Evolutionary conservation across 2,888 invertebrate genomes (phyloP).

Genomic region (Thyatira batis): DNA sequence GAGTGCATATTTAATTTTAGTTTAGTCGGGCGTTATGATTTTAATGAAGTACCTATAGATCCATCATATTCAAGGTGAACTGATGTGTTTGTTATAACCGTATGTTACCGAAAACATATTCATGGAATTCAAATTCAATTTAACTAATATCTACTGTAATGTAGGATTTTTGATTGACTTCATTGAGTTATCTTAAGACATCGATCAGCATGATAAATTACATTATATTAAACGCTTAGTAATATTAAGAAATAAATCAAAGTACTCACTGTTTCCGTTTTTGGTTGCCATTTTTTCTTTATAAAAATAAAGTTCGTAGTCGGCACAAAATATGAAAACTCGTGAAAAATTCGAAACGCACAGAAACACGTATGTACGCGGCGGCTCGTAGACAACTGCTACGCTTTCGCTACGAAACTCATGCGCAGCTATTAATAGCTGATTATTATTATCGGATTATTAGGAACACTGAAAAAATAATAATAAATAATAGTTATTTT

Average conservation of each 20-base stretch:
- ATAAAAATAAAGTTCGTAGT: conserved; percentile 18
- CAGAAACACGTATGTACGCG: conserved; percentile 14
- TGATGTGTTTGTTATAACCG: too few species aligned
- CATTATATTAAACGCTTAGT: neutral
- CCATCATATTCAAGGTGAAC: too few species aligned
- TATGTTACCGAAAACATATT: too few species aligned
- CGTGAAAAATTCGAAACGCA: conserved; percentile 10
- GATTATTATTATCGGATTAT: conserved; percentile 46
- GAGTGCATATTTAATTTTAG: too few species aligned
- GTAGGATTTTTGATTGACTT: too few species aligned
- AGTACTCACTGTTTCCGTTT: conserved; percentile 50
- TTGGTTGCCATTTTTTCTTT: conserved; percentile 54
- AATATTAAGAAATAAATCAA: conserved; percentile 6
- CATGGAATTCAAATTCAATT: too few species aligned
- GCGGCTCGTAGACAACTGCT: conserved; percentile 56
- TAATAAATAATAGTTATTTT: conserved; percentile 18
- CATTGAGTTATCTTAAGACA: too few species aligned
- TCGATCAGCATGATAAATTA: too few species aligned
- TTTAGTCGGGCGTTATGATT: too few species aligned
- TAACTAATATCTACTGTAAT: too few species aligned
- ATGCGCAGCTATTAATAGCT: conserved; percentile 45
- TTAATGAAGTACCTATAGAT: too few species aligned
- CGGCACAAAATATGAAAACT: conserved; percentile 19
- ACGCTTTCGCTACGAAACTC: conserved; percentile 60
- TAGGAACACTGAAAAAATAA: conserved; percentile 36